These are phyloP conservation scores for Macquaria ambigua DNA, from an alignment of 2,113 vertebrate species.

Conservation along the genomic window DNA sequence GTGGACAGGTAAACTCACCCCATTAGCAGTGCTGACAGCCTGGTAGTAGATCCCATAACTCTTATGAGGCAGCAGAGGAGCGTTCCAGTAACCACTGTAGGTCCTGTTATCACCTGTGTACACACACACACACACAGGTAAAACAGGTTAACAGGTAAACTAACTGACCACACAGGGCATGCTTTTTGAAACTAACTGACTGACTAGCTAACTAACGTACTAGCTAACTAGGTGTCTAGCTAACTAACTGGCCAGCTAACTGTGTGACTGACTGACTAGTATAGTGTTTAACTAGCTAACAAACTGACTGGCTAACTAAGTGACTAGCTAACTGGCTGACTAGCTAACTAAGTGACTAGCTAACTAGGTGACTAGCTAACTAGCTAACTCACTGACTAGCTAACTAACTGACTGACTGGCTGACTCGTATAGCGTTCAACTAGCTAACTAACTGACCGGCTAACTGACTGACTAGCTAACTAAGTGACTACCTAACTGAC, in stretches of 20 bases:
- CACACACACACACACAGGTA: background rate
- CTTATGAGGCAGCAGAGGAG: constrained; percentile 96
- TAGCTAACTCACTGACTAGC: background rate
- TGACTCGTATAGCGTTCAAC: too few relatives aligned
- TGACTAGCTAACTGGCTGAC: too few relatives aligned
- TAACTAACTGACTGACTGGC: constrained; percentile 81
- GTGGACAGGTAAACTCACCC: constrained; percentile 87
- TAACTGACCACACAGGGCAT: background rate
- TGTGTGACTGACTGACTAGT: too few relatives aligned
- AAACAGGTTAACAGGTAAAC: background rate
- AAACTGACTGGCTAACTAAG: background rate
- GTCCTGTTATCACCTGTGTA: constrained; percentile 92
- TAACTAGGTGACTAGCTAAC: too few relatives aligned
- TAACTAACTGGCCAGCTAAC: background rate
- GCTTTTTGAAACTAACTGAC: background rate
- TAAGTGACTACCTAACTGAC: too few relatives aligned
- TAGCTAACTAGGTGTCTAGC: too few relatives aligned
- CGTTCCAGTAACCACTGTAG: constrained; percentile 96
- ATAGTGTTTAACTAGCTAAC: background rate
- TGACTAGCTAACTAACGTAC: background rate
- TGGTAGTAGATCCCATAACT: constrained; percentile 98
- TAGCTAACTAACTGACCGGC: too few relatives aligned
- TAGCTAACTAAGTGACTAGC: background rate
- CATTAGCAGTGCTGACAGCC: constrained; percentile 97
- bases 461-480: too few relatives aligned